Conservation (phyloP, 2,797 vertebrate species). For the Chloroceryle amazona region DNA sequence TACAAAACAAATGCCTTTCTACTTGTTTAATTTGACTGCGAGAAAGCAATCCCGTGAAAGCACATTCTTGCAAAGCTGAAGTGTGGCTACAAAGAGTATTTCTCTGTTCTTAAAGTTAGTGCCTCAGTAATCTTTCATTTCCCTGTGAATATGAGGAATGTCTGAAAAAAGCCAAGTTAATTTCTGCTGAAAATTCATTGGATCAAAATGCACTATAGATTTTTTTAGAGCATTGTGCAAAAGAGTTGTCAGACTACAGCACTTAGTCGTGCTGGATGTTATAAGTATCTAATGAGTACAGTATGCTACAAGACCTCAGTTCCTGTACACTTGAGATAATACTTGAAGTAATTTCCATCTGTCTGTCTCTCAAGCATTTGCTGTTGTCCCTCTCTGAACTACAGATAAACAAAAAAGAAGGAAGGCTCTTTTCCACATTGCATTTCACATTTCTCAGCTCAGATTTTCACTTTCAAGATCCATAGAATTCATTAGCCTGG, state of each 20-base stretch:
- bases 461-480: slow-evolving; percentile 28
- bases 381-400: neutral
- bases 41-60: neutral
- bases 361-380: slow-evolving; percentile 14
- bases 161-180: neutral
- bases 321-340: slow-evolving; percentile 53
- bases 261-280: slow-evolving; percentile 13
- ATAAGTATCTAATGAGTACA: slow-evolving; percentile 38
- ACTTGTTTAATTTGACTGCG: neutral
- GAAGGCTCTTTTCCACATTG: neutral
- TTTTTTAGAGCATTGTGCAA: neutral
- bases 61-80: neutral
- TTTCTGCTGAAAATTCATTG: neutral
- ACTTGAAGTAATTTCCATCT: slow-evolving; percentile 55
- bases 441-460: slow-evolving; percentile 28
- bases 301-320: slow-evolving; percentile 37
- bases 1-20: slow-evolving; percentile 25
- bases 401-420: slow-evolving; percentile 33
- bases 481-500: neutral
- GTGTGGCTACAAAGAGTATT: neutral
- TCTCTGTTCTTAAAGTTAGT: neutral
- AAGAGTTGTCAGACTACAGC: neutral
- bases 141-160: neutral
- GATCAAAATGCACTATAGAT: neutral
- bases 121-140: neutral